These are phyloP conservation scores for Geopemphigus sp. DNA, from an alignment of 1,140 invertebrate species.

Conservation along the genomic window DNA sequence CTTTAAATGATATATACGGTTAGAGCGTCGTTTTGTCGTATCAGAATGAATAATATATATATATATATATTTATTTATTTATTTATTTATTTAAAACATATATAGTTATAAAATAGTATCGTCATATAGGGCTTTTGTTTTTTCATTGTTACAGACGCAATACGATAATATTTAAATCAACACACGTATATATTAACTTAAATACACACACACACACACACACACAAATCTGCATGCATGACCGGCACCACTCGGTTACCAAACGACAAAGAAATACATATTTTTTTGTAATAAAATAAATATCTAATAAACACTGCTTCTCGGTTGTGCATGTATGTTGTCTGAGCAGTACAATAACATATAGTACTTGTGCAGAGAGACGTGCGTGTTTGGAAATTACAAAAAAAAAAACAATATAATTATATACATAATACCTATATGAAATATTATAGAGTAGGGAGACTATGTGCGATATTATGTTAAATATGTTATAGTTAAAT, in stretches of 20 bases:
- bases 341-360: not conserved
- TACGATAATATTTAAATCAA: constrained; percentile 5
- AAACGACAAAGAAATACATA: too few relatives aligned
- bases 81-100: too few relatives aligned
- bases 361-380: not conserved
- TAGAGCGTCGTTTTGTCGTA: not conserved
- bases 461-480: constrained; percentile 35
- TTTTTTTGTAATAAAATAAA: too few relatives aligned
- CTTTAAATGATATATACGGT: not conserved
- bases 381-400: not conserved
- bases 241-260: too few relatives aligned
- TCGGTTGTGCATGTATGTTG: not conserved
- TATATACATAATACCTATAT: constrained; percentile 9
- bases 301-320: too few relatives aligned
- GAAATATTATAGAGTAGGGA: constrained; percentile 14
- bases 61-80: not conserved
- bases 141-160: constrained; percentile 10
- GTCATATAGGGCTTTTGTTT: not conserved
- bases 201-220: not conserved
- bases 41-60: not conserved
- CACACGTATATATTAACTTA: not conserved
- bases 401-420: not conserved
- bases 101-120: not conserved
- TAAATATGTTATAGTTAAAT: constrained; percentile 44
- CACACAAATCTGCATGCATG: not conserved